A percentile compares a stretch with the other conserved stretches of the same genome.
phyloP scores from a whole-genome alignment of 2,113 vertebrate genomes.

The Notechis scutatus region DNA sequence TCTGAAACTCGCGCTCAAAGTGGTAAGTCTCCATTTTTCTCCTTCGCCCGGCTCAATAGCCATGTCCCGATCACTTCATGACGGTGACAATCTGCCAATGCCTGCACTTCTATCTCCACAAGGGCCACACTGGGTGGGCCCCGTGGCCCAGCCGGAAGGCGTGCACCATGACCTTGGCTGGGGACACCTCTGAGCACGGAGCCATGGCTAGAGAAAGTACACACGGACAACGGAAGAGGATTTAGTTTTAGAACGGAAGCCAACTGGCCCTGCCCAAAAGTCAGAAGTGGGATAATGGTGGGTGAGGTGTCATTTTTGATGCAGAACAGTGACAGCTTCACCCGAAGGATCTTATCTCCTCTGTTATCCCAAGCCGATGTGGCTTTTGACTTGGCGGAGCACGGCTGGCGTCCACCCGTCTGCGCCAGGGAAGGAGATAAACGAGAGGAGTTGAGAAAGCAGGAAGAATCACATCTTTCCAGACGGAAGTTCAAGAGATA shows the following conservation, averaged over 20 bases:
- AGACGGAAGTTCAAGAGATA: neutral
- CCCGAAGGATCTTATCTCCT: neutral
- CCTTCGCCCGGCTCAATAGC: neutral
- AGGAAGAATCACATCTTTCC: neutral
- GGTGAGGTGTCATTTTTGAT: neutral
- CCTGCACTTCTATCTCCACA: neutral
- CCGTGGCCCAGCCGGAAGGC: neutral
- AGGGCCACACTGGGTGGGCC: neutral
- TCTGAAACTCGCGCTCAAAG: neutral
- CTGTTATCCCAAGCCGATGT: neutral
- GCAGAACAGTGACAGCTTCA: neutral
- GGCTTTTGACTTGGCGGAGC: neutral
- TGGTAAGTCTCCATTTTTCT: neutral
- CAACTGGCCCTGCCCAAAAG: neutral
- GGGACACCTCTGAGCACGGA: neutral
- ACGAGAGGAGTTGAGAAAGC: neutral
- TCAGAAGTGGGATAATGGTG: no score
- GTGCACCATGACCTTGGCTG: neutral
- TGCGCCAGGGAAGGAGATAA: neutral
- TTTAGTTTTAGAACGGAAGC: neutral
- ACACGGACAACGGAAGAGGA: neutral
- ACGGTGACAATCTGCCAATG: no score
- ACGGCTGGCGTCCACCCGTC: neutral
- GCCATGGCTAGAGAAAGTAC: neutral
- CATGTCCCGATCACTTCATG: neutral